Conservation (phyloP, 2,888 invertebrate genomes). For the Matsumyia berberina region DNA sequence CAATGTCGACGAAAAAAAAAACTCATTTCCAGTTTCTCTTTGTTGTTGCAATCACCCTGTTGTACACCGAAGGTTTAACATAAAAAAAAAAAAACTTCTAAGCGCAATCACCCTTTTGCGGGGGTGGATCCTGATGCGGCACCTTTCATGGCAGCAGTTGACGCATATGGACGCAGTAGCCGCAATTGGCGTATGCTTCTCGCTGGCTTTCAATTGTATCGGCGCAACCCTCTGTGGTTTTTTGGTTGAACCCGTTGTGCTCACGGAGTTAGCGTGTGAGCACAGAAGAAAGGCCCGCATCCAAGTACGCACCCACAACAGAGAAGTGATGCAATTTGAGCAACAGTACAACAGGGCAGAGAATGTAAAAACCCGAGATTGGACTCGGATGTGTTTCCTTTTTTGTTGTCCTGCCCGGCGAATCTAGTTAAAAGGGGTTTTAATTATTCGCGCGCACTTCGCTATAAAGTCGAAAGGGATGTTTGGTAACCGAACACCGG, state of each 20-base stretch:
- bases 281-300: conserved; percentile 43
- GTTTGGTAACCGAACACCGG: conserved; percentile 64
- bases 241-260: conserved; percentile 4
- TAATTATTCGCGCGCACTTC: conserved; percentile 57
- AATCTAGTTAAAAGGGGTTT: conserved; percentile 41
- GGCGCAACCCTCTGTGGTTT: conserved; percentile 66
- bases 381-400: neutral
- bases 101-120: conserved; percentile 63
- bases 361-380: conserved; percentile 31
- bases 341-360: conserved; percentile 44
- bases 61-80: conserved; percentile 21
- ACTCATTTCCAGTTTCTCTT: conserved; percentile 53
- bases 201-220: conserved; percentile 46
- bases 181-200: conserved; percentile 52
- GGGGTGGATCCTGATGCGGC: conserved; percentile 72
- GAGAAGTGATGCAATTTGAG: conserved; percentile 66
- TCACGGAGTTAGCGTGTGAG: conserved; percentile 1
- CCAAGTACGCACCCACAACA: conserved; percentile 73
- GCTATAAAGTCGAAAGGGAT: conserved; percentile 24
- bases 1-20: conserved; percentile 18
- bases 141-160: conserved; percentile 59
- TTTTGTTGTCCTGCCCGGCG: conserved; percentile 25
- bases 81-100: conserved; percentile 30
- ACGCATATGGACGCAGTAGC: conserved; percentile 61
- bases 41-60: conserved; percentile 60